phyloP scores from a whole-genome alignment of 2,888 invertebrate genomes.

The Tiliacea aurago region DNA sequence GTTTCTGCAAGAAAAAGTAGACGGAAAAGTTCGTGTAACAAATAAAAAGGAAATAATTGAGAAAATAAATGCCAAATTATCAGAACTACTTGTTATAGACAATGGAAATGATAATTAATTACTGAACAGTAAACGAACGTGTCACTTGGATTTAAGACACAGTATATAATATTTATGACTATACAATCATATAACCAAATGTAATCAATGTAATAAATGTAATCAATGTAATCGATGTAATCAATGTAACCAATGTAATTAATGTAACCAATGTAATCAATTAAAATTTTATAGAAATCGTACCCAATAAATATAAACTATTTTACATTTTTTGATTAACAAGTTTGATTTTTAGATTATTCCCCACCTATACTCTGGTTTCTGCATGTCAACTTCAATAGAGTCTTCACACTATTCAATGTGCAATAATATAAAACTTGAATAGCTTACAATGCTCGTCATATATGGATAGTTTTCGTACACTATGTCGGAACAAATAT shows the following conservation, averaged over 20 bases:
- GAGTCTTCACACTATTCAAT: neutral
- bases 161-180: neutral
- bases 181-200: too few species aligned
- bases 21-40: too few species aligned
- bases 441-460: neutral
- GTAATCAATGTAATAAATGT: neutral
- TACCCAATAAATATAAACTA: neutral
- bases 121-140: neutral
- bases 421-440: neutral
- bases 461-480: neutral
- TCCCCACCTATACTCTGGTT: neutral
- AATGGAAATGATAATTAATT: neutral
- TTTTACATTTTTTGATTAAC: neutral
- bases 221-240: neutral
- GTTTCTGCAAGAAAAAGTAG: neutral
- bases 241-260: neutral
- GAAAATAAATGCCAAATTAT: neutral
- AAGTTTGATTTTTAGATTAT: neutral
- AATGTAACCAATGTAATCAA: neutral
- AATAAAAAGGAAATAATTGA: too few species aligned
- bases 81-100: neutral
- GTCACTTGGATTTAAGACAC: neutral
- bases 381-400: neutral
- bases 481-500: neutral
- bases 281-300: neutral